A percentile compares a stretch with the other conserved stretches of the same genome.
phyloP scores from a whole-genome alignment of 2,888 invertebrate genomes.

The Mesorhabditis spiculigera region DNA sequence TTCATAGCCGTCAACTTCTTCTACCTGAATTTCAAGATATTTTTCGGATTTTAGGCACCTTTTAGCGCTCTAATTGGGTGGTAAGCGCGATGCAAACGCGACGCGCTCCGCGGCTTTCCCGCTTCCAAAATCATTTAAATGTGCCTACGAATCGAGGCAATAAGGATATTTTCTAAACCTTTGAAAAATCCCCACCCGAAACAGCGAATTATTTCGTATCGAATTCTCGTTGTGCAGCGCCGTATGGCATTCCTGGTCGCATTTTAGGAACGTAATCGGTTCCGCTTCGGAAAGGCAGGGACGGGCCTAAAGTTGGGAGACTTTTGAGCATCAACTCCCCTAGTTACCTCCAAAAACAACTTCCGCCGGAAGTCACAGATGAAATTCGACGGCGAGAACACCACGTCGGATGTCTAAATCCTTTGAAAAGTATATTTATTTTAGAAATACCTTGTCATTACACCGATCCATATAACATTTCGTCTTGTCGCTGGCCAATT shows the following conservation, averaged over 20 bases:
- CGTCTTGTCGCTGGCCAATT: constrained; percentile 49
- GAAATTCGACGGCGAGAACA: constrained; percentile 56
- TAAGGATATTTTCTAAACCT: constrained; percentile 15
- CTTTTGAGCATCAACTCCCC: constrained; percentile 19
- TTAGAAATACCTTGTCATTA: constrained; percentile 40
- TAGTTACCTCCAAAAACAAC: constrained; percentile 30
- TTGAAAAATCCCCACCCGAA: constrained; percentile 3
- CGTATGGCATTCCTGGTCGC: constrained; percentile 52
- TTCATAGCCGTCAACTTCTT: constrained; percentile 46
- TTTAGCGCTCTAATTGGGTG: no score
- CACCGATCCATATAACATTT: constrained; percentile 50
- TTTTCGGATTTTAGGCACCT: no score
- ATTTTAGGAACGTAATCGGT: constrained; percentile 54
- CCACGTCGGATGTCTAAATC: constrained; percentile 50
- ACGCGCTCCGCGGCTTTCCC: no score
- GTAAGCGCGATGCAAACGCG: no score
- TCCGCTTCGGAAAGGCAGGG: constrained; percentile 50
- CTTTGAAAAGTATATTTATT: not conserved
- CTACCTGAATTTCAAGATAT: not conserved
- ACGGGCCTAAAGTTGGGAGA: constrained; percentile 20
- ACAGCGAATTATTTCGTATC: not conserved
- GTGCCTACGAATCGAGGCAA: constrained; percentile 28
- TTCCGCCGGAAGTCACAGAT: constrained; percentile 49
- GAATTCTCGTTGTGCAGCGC: constrained; percentile 11
- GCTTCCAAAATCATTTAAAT: no score